Percentiles rank a stretch among this genome's conserved stretches.
Conservation (phyloP, 64 coral and sea anemone genomes). For the Stylophora pistillata region DNA sequence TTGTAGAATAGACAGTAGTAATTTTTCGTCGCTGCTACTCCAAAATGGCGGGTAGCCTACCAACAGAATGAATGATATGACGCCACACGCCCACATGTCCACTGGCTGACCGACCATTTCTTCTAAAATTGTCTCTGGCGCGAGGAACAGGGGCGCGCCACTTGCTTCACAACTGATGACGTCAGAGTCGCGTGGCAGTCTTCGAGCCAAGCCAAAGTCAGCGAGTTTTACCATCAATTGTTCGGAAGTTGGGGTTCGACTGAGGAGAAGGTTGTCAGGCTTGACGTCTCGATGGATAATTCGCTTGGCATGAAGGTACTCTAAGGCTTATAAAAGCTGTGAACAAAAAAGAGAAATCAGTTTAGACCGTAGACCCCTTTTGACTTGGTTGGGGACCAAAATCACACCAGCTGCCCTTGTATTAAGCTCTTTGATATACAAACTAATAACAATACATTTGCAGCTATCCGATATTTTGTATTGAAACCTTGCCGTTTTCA, state of each 20-base stretch:
- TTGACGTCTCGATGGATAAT: constrained; percentile 88
- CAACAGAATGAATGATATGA: constrained; percentile 75
- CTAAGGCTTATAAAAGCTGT: constrained; percentile 75
- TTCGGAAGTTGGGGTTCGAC: constrained; percentile 32
- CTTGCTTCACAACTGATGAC: constrained; percentile 78
- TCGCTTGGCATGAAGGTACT: constrained; percentile 71
- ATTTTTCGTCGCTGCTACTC: constrained; percentile 78
- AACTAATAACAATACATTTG: background rate
- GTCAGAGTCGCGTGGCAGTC: constrained; percentile 63
- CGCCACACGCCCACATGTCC: constrained; percentile 91
- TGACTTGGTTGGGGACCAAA: background rate
- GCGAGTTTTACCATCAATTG: constrained; percentile 75
- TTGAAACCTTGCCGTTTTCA: background rate
- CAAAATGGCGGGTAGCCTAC: constrained; percentile 93
- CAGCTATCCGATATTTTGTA: background rate
- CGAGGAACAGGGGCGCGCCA: constrained; percentile 90
- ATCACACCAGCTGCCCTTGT: too few species aligned
- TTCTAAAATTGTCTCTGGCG: constrained; percentile 93
- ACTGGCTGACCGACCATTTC: constrained; percentile 79
- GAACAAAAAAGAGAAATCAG: background rate
- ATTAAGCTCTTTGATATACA: background rate
- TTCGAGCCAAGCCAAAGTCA: constrained; percentile 89
- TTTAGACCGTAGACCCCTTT: background rate
- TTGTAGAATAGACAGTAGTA: constrained; percentile 73
- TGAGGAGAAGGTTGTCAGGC: constrained; percentile 87